Conservation (phyloP, 2,113 vertebrate species). For the Amblyornis subalaris region DNA sequence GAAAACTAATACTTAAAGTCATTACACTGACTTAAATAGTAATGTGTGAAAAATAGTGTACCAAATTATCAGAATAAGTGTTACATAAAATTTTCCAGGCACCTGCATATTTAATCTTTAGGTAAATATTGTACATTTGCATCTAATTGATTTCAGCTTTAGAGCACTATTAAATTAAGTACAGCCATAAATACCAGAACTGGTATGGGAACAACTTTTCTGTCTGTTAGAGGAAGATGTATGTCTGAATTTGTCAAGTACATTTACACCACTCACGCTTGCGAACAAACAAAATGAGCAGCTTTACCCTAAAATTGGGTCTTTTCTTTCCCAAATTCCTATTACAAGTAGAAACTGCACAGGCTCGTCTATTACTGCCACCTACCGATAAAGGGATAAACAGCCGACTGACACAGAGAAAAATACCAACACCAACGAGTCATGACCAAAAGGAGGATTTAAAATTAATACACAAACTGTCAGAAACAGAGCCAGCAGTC, state of each 20-base stretch:
- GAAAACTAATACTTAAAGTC: neutral
- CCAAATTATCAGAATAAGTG: neutral
- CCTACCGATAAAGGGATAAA: conserved; percentile 30
- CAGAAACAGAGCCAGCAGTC: neutral
- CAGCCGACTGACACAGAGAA: neutral
- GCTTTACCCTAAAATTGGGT: neutral
- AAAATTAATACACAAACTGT: neutral
- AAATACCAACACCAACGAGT: neutral
- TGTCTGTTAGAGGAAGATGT: neutral
- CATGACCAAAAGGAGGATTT: neutral
- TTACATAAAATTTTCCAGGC: neutral
- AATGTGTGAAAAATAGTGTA: neutral
- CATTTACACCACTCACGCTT: neutral
- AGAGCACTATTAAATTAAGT: neutral
- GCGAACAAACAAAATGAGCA: neutral
- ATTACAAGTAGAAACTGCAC: neutral
- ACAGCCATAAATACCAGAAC: neutral
- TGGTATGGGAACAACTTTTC: neutral
- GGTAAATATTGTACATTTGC: neutral
- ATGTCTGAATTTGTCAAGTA: neutral
- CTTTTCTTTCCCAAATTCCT: neutral
- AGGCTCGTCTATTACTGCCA: conserved; percentile 50
- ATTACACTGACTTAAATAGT: neutral
- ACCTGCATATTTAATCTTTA: neutral
- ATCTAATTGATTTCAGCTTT: neutral